phyloP scores from a whole-genome alignment of 1,140 invertebrate genomes.

The Ceratitis capitata region DNA sequence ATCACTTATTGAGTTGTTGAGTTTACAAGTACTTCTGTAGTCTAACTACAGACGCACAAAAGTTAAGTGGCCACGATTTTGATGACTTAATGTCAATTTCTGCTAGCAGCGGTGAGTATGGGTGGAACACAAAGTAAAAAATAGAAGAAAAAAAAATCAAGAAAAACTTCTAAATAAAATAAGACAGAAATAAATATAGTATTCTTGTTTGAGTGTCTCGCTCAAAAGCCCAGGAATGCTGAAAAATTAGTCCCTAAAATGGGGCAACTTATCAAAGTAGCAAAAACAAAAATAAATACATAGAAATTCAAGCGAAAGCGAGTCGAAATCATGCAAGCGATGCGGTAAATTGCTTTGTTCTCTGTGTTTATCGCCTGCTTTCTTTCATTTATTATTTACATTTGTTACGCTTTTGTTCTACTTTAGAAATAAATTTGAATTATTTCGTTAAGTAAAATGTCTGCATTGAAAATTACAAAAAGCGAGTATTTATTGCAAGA shows the following conservation, averaged over 20 bases:
- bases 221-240: too few species aligned
- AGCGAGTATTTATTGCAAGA: not conserved
- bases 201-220: too few species aligned
- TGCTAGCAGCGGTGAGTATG: too few species aligned
- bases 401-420: not conserved
- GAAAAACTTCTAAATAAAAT: not conserved
- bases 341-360: not conserved
- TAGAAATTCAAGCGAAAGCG: not conserved
- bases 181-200: not conserved
- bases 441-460: not conserved
- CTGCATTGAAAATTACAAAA: not conserved
- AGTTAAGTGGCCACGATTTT: not conserved
- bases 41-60: not conserved
- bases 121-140: not conserved
- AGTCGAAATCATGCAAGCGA: not conserved
- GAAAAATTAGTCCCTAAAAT: not conserved
- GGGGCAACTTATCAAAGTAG: not conserved
- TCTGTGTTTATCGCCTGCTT: not conserved
- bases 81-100: not conserved
- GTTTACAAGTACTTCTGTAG: too few species aligned
- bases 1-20: slow-evolving; percentile 3
- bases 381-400: not conserved
- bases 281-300: not conserved
- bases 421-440: not conserved
- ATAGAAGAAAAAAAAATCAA: not conserved